A percentile compares a stretch with the other conserved stretches of the same genome.
Evolutionary conservation across 2,113 vertebrate species (phyloP).

Genomic region (Sminthopsis crassicaudata): DNA sequence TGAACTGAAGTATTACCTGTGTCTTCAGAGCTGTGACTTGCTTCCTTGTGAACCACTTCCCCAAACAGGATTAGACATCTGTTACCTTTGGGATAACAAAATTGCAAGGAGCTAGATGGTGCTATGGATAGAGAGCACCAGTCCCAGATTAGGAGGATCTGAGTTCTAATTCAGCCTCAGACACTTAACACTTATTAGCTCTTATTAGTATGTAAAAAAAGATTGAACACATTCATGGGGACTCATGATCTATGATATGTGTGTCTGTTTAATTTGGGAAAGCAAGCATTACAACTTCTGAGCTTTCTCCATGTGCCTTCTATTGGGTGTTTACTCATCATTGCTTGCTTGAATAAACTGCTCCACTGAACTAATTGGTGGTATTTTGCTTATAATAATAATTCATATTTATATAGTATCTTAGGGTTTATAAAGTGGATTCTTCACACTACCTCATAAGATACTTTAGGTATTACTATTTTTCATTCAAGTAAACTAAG

Average conservation of each 20-base stretch:
- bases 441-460: not conserved
- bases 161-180: too few relatives aligned
- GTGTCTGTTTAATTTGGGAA: not conserved
- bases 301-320: not conserved
- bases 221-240: not conserved
- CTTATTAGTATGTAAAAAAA: not conserved
- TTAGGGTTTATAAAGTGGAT: not conserved
- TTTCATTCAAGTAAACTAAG: not conserved
- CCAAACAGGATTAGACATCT: too few relatives aligned
- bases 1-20: too few relatives aligned
- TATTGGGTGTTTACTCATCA: not conserved
- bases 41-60: too few relatives aligned
- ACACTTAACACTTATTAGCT: too few relatives aligned
- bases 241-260: not conserved
- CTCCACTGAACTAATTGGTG: not conserved
- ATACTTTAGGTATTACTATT: not conserved
- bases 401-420: not conserved
- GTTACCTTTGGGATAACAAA: too few relatives aligned
- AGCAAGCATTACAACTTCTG: not conserved
- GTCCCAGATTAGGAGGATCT: too few relatives aligned
- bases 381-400: not conserved
- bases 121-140: too few relatives aligned
- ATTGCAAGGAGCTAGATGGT: too few relatives aligned
- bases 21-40: too few relatives aligned
- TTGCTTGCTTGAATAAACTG: not conserved